Base-by-base conservation (phyloP, 1,140 invertebrate species). In the Luehdorfia chinensis region DNA sequence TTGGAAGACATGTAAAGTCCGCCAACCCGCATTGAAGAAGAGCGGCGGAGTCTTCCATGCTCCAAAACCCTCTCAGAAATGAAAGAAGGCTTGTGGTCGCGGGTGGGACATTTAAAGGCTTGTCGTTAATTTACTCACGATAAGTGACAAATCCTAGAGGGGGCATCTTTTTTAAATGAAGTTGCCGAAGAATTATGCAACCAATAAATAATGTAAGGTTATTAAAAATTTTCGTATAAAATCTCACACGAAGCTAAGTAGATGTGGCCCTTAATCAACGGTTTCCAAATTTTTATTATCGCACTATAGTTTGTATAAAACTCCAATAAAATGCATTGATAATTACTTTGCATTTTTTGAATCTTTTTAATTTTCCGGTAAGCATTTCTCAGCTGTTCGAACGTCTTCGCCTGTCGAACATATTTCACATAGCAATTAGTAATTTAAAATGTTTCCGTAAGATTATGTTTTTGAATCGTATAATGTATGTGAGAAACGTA, bases 341-440 rank as follows among this genome's bases (percentile, higher is more conserved):
- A 27, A 41, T 21, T 19, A 27, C 37, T 41, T 41, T 41, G 37
- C 37, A 41, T 37, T 41, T 41, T 27, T 41, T 28, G 4, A 28
- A 28, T 28, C n/a, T 28, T 41, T 15, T 41, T 15, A 41, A 27
- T 25, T 25, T 15, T n/a, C n/a, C 19, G 1, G 9, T 23, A 37
- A 37, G 18, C 9, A 21, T 11, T 11, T 19, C 12, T 16, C 15
- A 9, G n/a, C 18, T 13, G 18, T 16, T 18, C 37, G 37, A 41
- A 39, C 23, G 48, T 56, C 59, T 52, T 46, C 37, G 32, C 12
- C 23, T 11, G 36, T 25, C 36, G 12, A 27, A 27, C 36, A 47
- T 36, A 47, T 47, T 47, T 19, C 21, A 44, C n/a, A 50, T 15
- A 30, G 19, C 48, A 50, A 50, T 50, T 44, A 28, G 37, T 34